Evolutionary conservation across 2,113 vertebrate genomes (phyloP).

Genomic region (Notarius quadriscutis): DNA sequence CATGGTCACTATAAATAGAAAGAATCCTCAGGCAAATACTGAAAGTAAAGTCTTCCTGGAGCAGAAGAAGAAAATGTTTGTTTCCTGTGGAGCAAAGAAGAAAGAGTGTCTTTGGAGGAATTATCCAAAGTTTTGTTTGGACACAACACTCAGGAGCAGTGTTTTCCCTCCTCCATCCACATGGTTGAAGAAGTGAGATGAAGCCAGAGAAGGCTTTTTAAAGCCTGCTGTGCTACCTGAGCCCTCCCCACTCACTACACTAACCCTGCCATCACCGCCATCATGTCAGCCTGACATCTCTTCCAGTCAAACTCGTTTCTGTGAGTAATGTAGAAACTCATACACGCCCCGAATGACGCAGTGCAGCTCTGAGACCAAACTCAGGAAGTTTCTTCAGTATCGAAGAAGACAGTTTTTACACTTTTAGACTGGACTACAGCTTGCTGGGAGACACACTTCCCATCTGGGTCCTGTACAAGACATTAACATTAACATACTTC

Average conservation of each 20-base stretch:
- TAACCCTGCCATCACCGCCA: neutral
- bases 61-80: neutral
- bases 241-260: neutral
- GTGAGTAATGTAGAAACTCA: neutral
- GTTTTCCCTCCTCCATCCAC: neutral
- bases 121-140: neutral
- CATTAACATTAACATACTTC: neutral
- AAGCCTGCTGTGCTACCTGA: slow-evolving; percentile 13
- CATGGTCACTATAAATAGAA: slow-evolving; percentile 50
- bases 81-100: neutral
- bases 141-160: neutral
- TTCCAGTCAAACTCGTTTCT: neutral
- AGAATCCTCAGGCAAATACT: neutral
- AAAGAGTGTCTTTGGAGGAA: neutral
- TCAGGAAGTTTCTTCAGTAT: neutral
- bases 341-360: neutral
- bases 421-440: no score
- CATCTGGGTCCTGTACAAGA: neutral
- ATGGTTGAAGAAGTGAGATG: neutral
- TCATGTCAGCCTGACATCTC: neutral
- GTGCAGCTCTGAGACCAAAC: neutral
- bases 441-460: neutral
- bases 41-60: neutral
- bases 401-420: neutral
- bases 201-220: neutral